phyloP scores from a whole-genome alignment of 2,113 vertebrate species.

The Zosterops lateralis region DNA sequence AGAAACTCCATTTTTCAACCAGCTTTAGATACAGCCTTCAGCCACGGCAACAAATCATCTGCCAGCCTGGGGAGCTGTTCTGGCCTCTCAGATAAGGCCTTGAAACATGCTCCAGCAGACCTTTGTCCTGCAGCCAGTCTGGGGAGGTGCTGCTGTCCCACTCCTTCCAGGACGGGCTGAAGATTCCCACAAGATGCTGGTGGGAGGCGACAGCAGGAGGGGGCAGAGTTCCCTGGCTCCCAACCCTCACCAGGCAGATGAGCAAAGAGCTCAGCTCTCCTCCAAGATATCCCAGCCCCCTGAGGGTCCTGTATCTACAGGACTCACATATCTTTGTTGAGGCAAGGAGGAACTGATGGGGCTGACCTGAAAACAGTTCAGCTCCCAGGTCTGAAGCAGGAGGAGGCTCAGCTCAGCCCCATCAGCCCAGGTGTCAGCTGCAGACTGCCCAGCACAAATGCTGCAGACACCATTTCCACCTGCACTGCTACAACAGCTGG shows the following conservation, averaged over 20 bases:
- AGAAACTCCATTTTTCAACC: slow-evolving; percentile 27
- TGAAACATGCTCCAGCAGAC: background rate
- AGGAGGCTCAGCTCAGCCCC: background rate
- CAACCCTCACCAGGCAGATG: background rate
- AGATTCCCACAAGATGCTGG: background rate
- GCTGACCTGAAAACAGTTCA: background rate
- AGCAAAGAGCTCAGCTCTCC: background rate
- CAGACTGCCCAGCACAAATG: background rate
- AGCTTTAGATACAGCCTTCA: background rate
- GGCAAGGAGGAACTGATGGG: background rate
- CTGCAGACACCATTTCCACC: background rate
- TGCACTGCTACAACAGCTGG: background rate
- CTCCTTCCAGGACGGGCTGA: background rate
- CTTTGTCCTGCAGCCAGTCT: background rate
- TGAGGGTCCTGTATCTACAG: rapidly evolving
- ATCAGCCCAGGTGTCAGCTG: rapidly evolving
- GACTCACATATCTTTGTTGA: background rate
- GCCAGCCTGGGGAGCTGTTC: background rate
- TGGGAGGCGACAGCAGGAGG: background rate
- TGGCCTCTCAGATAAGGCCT: background rate
- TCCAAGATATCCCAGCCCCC: background rate
- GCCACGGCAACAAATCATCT: background rate
- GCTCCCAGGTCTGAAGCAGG: background rate
- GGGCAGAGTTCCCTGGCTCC: background rate
- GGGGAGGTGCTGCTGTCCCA: background rate